Base-by-base conservation (phyloP, 2,797 vertebrate genomes). In the Acanthis flammea region DNA sequence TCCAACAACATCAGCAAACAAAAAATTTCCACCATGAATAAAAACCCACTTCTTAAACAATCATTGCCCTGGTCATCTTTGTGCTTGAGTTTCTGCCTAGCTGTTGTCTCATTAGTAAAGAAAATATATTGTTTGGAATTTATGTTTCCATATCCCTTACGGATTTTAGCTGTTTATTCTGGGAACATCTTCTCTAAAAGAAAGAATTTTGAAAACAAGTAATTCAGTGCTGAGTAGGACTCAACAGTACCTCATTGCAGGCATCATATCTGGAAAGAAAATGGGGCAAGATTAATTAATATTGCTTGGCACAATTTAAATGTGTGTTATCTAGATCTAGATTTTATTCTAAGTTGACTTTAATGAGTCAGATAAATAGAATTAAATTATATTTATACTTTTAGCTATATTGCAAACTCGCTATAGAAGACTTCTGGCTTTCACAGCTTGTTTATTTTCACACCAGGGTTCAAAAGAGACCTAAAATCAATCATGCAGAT, bases 121-220 rank as follows among this genome's bases (percentile, higher is more conserved):
- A 85, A 72, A 82, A 72, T 2, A 41, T 19, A 60, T 39, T 85
- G 21, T 89, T 71, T 89, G 14, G 17, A 81, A 88, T 77, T 76
- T 50, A 84, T 14, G 3, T 65, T 93, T 21, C 19, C 2, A 0
- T 12, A 8, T 70, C 63, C 22, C 12, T 83, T 39, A 53, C 30
- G 53, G 14, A 65, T 47, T 71, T 78, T 55, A 79, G 44, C 27
- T 84, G 27, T 30, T 91, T 92, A n/a, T 79, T 85, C 70, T 76
- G 42, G 31, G 60, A 91, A 75, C 6, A 88, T 1, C 5, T 25
- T 79, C 41, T 89, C 39, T 53, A 74, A 92, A 94, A 79, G 7
- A 19, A 90, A 63, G 30, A 79, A 80, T 86, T 93, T 61, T 92
- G 33, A 86, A 91, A 90, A 87, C 35, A 7, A 78, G 24, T 70